These are phyloP conservation scores for Proisotoma minuta DNA, from an alignment of 2,888 invertebrate genomes.

Conservation along the genomic window DNA sequence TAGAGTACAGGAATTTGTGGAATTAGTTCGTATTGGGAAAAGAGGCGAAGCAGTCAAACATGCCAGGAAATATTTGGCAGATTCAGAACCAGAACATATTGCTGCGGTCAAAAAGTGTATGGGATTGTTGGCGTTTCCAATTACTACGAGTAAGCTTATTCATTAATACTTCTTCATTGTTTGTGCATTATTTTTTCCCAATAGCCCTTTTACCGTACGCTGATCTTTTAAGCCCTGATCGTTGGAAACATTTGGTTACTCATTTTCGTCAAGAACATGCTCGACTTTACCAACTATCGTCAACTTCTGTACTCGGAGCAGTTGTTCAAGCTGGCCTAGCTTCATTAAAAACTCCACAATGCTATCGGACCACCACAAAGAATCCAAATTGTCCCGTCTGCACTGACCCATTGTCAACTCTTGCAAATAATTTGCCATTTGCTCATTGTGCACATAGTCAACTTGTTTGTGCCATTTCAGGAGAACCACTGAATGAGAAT, in stretches of 20 bases:
- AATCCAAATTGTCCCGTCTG: constrained; percentile 91
- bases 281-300: constrained; percentile 85
- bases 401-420: constrained; percentile 74
- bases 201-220: constrained; percentile 50
- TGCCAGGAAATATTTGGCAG: constrained; percentile 86
- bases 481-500: constrained; percentile 89
- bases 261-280: constrained; percentile 94
- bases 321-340: constrained; percentile 89
- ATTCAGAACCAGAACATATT: constrained; percentile 65
- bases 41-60: constrained; percentile 90
- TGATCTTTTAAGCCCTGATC: constrained; percentile 59
- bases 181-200: background rate
- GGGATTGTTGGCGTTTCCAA: constrained; percentile 91
- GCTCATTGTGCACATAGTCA: constrained; percentile 96
- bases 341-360: constrained; percentile 84
- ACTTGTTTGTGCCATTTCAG: constrained; percentile 84
- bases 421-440: constrained; percentile 77
- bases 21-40: constrained; percentile 78
- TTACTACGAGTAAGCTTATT: constrained; percentile 61
- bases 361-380: constrained; percentile 54
- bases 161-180: background rate
- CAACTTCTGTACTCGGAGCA: constrained; percentile 85
- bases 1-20: constrained; percentile 82
- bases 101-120: constrained; percentile 77
- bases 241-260: constrained; percentile 78